Evolutionary conservation across 2,888 invertebrate species (phyloP), one percentile per base, ranked within the genome.

Genomic region (Sicus ferrugineus): DNA sequence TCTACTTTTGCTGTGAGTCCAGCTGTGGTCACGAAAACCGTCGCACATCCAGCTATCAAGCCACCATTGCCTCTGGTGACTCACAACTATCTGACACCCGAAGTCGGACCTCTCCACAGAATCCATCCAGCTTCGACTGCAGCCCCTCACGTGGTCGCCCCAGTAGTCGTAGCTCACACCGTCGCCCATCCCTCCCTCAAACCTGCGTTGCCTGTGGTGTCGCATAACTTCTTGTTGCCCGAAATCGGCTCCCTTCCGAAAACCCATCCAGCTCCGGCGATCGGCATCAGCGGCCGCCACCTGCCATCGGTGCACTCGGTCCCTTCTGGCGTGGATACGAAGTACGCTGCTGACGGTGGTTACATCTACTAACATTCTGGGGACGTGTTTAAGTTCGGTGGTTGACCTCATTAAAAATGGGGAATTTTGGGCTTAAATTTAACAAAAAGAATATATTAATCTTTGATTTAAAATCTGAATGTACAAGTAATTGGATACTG

Each of bases 341-440:
- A 80, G 61, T 81, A 81, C 65, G 80, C 72, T 34, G 70, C 78
- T 63, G 79, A 81, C 58, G 81, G 81, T 28, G 81, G 81, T 30
- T 81, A 81, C 66, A 42, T 81, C 68, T 82, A 82, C 63, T 82
- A 73, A 68, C 14, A 11, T 11, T 28, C 9, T 42, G 42, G 4
- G 6, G 21, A 16, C 9, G 9, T 48, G 16, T 48, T 14, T 14
- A 48, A 48, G 21, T 52, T 52, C 7, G 19, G n/a, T n/a, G 19
- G 52, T 52, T 52, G n/a, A 21, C 26, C 5, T 52, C 14, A 21
- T 52, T 19, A 11, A 1, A 48, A 38, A 7, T 52, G 14, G 19
- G 5, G 19, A 21, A 52, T 23, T 23, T 14, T 23, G 3, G 9
- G 6, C 26, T 21, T 23, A 11, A 21, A 5, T 23, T 52, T n/a